phyloP scores from a whole-genome alignment of 2,797 vertebrate genomes.

The Sebastes matsubarae region DNA sequence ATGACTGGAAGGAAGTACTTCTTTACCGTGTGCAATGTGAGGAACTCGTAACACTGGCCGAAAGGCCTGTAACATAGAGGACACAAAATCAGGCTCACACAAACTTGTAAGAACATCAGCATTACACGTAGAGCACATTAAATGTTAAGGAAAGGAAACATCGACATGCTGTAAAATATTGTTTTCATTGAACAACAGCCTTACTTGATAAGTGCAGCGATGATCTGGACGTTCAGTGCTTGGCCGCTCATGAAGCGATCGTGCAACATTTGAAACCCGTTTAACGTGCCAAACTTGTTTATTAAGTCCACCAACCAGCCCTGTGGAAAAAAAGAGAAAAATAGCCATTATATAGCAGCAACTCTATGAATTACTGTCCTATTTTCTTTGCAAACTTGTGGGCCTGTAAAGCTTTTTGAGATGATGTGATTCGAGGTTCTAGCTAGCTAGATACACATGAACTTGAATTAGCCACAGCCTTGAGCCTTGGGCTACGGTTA shows the following conservation, averaged over 20 bases:
- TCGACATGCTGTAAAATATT: background rate
- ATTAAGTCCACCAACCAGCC: conserved; percentile 99
- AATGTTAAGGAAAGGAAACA: background rate
- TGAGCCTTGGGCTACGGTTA: too few relatives aligned
- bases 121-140: background rate
- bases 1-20: conserved; percentile 99
- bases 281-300: conserved; percentile 99
- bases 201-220: conserved; percentile 99
- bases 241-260: conserved; percentile 99
- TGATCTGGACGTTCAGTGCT: conserved; percentile 99
- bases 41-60: conserved; percentile 99
- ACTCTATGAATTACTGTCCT: too few relatives aligned
- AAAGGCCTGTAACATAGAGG: conserved; percentile 89
- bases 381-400: background rate
- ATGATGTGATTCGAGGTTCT: too few relatives aligned
- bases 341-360: too few relatives aligned
- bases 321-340: conserved; percentile 74
- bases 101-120: background rate
- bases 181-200: conserved; percentile 33
- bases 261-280: conserved; percentile 99
- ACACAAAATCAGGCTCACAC: conserved; percentile 15
- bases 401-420: too few relatives aligned
- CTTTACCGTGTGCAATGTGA: conserved; percentile 99
- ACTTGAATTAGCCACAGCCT: too few relatives aligned
- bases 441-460: too few relatives aligned